A percentile compares a stretch with the other conserved stretches of the same genome.
phyloP scores from a whole-genome alignment of 2,888 invertebrate species.

The Trichogramma dendrolimi region DNA sequence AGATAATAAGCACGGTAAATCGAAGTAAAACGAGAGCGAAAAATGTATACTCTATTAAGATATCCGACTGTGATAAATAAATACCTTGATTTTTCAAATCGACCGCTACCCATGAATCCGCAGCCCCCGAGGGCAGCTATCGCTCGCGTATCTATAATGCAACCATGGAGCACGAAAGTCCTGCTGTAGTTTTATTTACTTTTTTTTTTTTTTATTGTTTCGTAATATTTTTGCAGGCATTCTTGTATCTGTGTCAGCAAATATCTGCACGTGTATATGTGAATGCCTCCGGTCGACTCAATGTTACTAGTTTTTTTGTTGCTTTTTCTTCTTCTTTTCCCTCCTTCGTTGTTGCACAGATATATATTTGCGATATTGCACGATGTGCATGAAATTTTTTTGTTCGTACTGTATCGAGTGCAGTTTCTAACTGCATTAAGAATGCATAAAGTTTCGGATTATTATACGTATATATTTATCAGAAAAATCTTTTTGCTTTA shows the following conservation, averaged over 20 bases:
- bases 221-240: not conserved
- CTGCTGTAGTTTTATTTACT: not conserved
- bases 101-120: not conserved
- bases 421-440: too few relatives aligned
- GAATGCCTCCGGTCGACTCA: not conserved
- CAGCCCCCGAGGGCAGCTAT: not conserved
- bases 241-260: too few relatives aligned
- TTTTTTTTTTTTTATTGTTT: not conserved
- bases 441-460: too few relatives aligned
- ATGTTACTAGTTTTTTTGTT: not conserved
- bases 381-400: too few relatives aligned
- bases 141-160: not conserved
- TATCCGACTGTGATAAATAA: slow-evolving; percentile 9
- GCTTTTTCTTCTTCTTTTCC: not conserved
- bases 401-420: too few relatives aligned
- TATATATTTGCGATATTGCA: too few relatives aligned
- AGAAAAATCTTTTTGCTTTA: too few relatives aligned
- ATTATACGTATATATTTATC: too few relatives aligned
- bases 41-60: slow-evolving; percentile 19
- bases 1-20: too few relatives aligned
- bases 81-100: slow-evolving; percentile 23
- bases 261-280: too few relatives aligned
- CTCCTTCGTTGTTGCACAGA: too few relatives aligned
- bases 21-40: too few relatives aligned
- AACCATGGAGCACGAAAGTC: not conserved